phyloP scores from a whole-genome alignment of 2,797 vertebrate species.

The Selene dorsalis region DNA sequence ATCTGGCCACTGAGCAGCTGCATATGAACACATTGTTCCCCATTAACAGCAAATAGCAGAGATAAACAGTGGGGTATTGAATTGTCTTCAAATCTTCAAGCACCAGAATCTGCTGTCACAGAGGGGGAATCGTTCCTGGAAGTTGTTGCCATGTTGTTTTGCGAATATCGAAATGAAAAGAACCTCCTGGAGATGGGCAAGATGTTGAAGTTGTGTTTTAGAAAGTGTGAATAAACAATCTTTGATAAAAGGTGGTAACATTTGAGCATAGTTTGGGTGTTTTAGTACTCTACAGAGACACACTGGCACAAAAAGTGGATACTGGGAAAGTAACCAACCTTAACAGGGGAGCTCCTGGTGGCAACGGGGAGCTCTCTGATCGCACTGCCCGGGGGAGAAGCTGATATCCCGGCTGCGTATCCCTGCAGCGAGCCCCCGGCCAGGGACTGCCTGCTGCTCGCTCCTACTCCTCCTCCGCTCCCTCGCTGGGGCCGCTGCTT shows the following conservation, averaged over 20 bases:
- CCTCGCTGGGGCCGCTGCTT: constrained; percentile 91
- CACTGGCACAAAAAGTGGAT: not conserved
- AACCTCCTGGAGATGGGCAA: not conserved
- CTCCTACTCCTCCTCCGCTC: constrained; percentile 73
- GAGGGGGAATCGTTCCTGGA: constrained; percentile 9
- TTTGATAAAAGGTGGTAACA: not conserved
- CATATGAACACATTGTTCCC: constrained; percentile 45
- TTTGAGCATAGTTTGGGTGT: constrained; percentile 15
- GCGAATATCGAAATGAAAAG: not conserved
- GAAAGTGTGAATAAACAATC: constrained; percentile 7
- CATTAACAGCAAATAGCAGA: constrained; percentile 16
- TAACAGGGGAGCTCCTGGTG: constrained; percentile 85
- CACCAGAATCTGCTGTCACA: not conserved
- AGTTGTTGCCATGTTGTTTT: constrained; percentile 38
- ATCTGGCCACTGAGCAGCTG: constrained; percentile 25
- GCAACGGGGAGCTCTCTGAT: constrained; percentile 82
- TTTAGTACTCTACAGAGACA: not conserved
- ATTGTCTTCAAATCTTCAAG: constrained; percentile 2
- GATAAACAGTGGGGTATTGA: constrained; percentile 5
- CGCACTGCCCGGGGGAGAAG: constrained; percentile 83
- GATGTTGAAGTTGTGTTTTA: not conserved
- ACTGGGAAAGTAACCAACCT: constrained; percentile 76
- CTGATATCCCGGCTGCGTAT: constrained; percentile 83
- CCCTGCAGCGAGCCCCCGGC: constrained; percentile 81
- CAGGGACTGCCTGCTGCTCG: constrained; percentile 76